A percentile compares a stretch with the other conserved stretches of the same genome.
Evolutionary conservation across 2,113 vertebrate species (phyloP).

Genomic region (Eubucco bourcierii): DNA sequence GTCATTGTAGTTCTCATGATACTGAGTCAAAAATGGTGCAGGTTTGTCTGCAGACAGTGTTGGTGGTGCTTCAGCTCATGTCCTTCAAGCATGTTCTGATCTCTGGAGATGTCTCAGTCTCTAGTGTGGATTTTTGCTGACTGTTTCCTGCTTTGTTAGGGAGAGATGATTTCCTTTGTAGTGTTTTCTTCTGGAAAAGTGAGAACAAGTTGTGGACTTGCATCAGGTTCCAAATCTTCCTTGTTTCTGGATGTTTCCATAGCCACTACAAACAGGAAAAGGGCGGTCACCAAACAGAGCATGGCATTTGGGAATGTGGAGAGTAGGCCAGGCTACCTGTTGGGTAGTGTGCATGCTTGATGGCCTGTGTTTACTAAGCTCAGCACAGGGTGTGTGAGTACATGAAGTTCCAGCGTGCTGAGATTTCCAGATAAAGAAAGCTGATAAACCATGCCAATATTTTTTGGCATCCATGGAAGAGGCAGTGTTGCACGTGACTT

Average conservation of each 20-base stretch:
- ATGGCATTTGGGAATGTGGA: not conserved
- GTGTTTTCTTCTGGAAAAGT: not conserved
- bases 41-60: not conserved
- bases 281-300: not conserved
- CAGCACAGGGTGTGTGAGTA: not conserved
- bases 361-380: not conserved
- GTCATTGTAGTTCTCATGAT: not conserved
- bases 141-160: not conserved
- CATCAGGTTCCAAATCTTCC: not conserved
- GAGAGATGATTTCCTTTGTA: not conserved
- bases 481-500: not conserved
- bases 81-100: not conserved
- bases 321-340: not conserved
- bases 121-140: not conserved
- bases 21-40: not conserved
- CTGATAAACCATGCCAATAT: not conserved
- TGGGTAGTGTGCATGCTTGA: fast-evolving
- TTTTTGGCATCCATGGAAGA: not conserved
- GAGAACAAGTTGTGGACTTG: not conserved
- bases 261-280: not conserved
- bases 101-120: not conserved
- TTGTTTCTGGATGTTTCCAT: not conserved
- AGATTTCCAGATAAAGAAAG: constrained; percentile 4
- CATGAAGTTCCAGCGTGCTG: not conserved
- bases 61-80: not conserved